phyloP scores from a whole-genome alignment of 1,140 invertebrate genomes.

The Octopus sinensis region DNA sequence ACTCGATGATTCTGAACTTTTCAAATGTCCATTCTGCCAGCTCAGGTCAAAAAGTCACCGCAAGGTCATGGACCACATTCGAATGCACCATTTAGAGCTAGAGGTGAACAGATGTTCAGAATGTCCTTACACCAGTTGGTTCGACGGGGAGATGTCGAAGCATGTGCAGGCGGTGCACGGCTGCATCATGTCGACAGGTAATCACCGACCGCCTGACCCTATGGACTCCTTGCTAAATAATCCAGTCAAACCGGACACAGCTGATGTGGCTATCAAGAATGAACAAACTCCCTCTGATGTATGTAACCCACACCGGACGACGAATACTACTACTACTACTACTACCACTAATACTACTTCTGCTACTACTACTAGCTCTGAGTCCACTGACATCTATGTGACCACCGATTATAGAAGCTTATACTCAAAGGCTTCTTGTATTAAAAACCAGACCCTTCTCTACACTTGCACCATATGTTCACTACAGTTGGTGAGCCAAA shows the following conservation, averaged over 20 bases:
- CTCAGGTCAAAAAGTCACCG: not conserved
- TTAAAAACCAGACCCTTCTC: not conserved
- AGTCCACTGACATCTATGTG: not conserved
- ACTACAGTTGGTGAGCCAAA: not conserved
- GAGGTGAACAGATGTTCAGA: not conserved
- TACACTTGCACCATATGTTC: not conserved
- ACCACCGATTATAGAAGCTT: not conserved
- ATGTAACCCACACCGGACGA: too few species aligned
- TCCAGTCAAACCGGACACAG: not conserved
- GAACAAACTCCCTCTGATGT: too few species aligned
- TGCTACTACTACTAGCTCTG: not conserved
- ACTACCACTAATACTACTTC: not conserved
- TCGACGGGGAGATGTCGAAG: not conserved
- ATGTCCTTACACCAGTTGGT: not conserved
- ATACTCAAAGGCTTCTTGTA: not conserved
- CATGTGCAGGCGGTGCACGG: not conserved
- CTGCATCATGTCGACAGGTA: not conserved
- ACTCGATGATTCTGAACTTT: not conserved
- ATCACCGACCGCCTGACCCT: not conserved
- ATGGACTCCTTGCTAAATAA: too few species aligned
- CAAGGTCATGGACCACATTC: not conserved
- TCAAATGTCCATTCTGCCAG: constrained; percentile 4
- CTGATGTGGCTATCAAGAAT: not conserved
- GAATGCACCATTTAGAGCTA: not conserved
- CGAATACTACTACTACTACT: not conserved